Conservation (phyloP, 2,797 vertebrate species). For the Crocodylus rhombifer region DNA sequence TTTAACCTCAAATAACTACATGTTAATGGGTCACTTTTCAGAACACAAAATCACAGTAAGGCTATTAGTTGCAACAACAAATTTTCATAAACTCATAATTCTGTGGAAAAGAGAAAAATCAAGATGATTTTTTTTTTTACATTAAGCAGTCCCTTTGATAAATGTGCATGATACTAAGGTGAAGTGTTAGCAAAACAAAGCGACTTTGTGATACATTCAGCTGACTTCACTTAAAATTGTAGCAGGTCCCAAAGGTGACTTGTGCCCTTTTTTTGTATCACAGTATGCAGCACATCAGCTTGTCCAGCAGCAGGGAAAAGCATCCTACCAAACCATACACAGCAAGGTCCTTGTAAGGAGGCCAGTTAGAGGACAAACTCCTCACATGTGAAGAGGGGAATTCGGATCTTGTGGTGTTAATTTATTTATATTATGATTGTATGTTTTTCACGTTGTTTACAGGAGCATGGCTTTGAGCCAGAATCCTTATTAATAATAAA, state of each 20-base stretch:
- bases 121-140: neutral
- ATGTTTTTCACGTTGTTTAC: no score
- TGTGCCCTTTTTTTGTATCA: neutral
- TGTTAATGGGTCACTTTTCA: neutral
- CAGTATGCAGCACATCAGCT: neutral
- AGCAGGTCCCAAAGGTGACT: neutral
- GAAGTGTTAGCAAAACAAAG: neutral
- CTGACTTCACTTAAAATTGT: no score
- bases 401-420: no score
- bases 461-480: no score
- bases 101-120: neutral
- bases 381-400: neutral
- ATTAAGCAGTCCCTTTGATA: neutral
- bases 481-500: no score
- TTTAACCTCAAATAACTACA: neutral
- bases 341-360: neutral
- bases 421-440: no score
- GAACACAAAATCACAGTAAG: neutral
- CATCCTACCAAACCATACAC: no score
- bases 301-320: neutral
- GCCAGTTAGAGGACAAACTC: neutral
- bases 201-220: neutral
- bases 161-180: neutral
- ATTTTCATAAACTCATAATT: neutral
- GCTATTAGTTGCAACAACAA: neutral